Base-by-base conservation (phyloP, 2,888 invertebrate species). In the Calameuta pallipes region DNA sequence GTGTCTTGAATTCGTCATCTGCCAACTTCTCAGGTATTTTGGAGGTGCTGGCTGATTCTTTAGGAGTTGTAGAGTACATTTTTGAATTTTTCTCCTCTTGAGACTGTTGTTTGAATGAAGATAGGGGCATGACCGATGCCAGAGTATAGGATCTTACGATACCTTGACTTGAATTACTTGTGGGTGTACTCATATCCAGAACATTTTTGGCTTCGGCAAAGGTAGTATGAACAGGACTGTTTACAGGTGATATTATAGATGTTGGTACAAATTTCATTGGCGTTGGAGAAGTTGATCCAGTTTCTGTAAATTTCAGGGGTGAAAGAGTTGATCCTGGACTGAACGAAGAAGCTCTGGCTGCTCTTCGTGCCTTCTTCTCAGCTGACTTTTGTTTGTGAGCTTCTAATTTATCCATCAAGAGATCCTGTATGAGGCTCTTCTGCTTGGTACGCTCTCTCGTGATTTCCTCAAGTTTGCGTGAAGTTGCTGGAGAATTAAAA, bases 401-500 rank as follows among this genome's bases (percentile, higher is more conserved):
- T 85, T 94, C 94, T 85, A 96, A 92, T 90, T 96, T 95, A 87
- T 96, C 96, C 93, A 97, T 94, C 76, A 97, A 95, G 92, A 97
- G 93, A 89, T 97, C 95, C 86, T 97, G 95, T 74, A 97, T 96
- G 36, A 97, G 93, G 89, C 95, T 96, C 82, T 97, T 97, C 91
- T 97, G 97, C 88, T 96, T 95, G 69, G 95, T 95, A 78, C 97
- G 93, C 89, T 97, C 96, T 87, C 95, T 94, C 82, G 95, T 95
- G 68, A 97, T 93, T 92, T 96, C 95, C 89, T 96, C 96, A 77
- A 96, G 93, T 89, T 95, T 95, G 79, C 94, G 93, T 1, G 93
- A 94, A 4, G 95, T 93, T 75, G 94, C 92, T 78, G 93, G 91
- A 0, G 93, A 89, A 87, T 93, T 91, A 11, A 87, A 87, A 34